Percentiles rank a stretch among this genome's conserved stretches.
Conservation (phyloP, 2,888 invertebrate genomes). For the Endotricha flammealis region DNA sequence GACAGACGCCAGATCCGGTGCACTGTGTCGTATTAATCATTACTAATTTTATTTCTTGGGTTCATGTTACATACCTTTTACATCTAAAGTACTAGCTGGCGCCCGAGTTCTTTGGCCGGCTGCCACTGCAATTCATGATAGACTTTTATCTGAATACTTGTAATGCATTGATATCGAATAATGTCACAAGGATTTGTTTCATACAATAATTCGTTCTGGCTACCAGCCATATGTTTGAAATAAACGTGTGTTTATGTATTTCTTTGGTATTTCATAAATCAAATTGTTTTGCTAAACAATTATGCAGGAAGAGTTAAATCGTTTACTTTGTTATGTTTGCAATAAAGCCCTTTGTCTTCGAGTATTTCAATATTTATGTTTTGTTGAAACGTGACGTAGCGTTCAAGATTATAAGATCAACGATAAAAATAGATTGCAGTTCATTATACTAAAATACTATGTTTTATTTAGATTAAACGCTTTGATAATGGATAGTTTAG, state of each 20-base stretch:
- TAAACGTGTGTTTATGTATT: slow-evolving; percentile 38
- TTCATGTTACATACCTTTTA: slow-evolving; percentile 53
- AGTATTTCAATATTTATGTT: neutral
- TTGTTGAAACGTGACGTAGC: neutral
- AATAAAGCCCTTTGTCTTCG: slow-evolving; percentile 7
- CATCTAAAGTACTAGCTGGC: slow-evolving; percentile 58
- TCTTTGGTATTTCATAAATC: slow-evolving; percentile 30
- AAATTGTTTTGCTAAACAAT: slow-evolving; percentile 29
- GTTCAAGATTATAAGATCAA: slow-evolving; percentile 4
- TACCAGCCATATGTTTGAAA: slow-evolving; percentile 38
- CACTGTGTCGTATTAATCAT: slow-evolving; percentile 51
- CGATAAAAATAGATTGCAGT: slow-evolving; percentile 9
- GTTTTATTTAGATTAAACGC: too few species aligned
- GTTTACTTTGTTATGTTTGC: slow-evolving; percentile 24
- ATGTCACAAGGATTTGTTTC: slow-evolving; percentile 3
- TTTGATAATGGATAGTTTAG: too few species aligned
- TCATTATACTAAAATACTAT: slow-evolving; percentile 3
- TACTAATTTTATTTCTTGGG: slow-evolving; percentile 54
- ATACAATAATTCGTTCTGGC: slow-evolving; percentile 36
- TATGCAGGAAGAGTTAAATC: slow-evolving; percentile 19
- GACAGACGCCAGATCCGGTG: slow-evolving; percentile 35
- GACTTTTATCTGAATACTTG: slow-evolving; percentile 27
- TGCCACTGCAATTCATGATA: slow-evolving; percentile 55
- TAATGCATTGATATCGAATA: slow-evolving; percentile 16
- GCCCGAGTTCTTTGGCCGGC: slow-evolving; percentile 62